Evolutionary conservation across 1,140 invertebrate genomes (phyloP).

Genomic region (Heliothis subflexa): DNA sequence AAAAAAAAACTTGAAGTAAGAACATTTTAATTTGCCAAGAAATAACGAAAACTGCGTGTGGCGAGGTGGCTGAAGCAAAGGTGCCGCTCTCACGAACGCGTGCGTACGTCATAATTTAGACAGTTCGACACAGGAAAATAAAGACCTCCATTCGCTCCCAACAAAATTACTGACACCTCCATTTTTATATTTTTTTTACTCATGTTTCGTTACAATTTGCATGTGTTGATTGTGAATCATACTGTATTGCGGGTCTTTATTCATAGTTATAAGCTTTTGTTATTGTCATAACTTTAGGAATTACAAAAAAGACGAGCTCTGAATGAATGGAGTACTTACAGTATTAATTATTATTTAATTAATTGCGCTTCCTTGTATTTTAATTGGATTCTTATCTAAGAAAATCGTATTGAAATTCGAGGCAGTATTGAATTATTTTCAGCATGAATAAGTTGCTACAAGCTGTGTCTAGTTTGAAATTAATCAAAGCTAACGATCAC

Average conservation of each 20-base stretch:
- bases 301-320: no score
- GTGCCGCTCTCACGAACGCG: constrained; percentile 31
- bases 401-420: no score
- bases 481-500: not conserved
- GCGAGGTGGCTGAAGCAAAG: constrained; percentile 21
- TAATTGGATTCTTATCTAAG: no score
- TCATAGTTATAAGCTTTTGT: constrained; percentile 19
- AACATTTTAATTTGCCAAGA: constrained; percentile 27
- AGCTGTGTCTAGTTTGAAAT: not conserved
- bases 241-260: not conserved
- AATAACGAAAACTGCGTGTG: constrained; percentile 32
- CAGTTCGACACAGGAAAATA: constrained; percentile 44
- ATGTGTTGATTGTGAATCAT: constrained; percentile 22
- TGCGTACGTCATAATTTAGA: constrained; percentile 57
- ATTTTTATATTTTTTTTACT: constrained; percentile 40
- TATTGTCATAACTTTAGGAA: no score
- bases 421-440: not conserved
- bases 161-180: constrained; percentile 53
- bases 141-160: constrained; percentile 42
- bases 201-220: constrained; percentile 38
- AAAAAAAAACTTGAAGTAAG: not conserved
- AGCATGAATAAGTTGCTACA: not conserved
- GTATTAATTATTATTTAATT: no score
- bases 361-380: no score
- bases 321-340: no score